These are phyloP conservation scores for Pararge aegeria DNA, from an alignment of 1,140 invertebrate genomes.

Conservation along the genomic window DNA sequence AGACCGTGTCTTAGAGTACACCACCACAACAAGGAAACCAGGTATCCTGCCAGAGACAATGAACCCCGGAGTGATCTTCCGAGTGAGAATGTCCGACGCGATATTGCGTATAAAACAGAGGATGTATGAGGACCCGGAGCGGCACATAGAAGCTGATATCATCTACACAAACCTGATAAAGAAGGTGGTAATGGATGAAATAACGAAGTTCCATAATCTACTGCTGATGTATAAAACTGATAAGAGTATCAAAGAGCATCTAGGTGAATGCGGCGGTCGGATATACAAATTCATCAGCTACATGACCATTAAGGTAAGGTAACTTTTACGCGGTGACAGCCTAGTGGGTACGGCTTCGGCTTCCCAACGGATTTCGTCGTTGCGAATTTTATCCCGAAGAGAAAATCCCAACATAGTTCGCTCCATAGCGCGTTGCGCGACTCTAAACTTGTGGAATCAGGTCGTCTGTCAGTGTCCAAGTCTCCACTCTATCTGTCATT, in stretches of 20 bases:
- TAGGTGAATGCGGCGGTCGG: constrained; percentile 66
- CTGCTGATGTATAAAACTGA: constrained; percentile 70
- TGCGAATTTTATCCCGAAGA: too few species aligned
- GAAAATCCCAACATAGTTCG: too few species aligned
- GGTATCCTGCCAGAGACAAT: constrained; percentile 65
- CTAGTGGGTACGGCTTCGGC: too few species aligned
- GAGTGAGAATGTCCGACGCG: constrained; percentile 68
- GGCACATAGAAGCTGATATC: constrained; percentile 69
- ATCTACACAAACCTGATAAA: constrained; percentile 72
- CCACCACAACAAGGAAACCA: constrained; percentile 54
- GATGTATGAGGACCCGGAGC: constrained; percentile 72
- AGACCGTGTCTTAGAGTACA: constrained; percentile 58
- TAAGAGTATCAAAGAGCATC: constrained; percentile 67
- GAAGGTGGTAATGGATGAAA: constrained; percentile 70
- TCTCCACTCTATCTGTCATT: too few species aligned
- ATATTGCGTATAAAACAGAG: constrained; percentile 67
- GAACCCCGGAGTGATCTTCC: constrained; percentile 70
- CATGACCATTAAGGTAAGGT: constrained; percentile 49
- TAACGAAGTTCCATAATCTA: constrained; percentile 72
- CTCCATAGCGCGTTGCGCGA: too few species aligned
- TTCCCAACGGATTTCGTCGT: too few species aligned
- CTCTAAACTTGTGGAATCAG: too few species aligned
- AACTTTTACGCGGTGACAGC: too few species aligned
- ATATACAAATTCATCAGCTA: constrained; percentile 74
- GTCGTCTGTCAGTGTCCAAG: too few species aligned